Evolutionary conservation across 1,140 invertebrate species (phyloP).

Genomic region (Atopsyche davidsoni): DNA sequence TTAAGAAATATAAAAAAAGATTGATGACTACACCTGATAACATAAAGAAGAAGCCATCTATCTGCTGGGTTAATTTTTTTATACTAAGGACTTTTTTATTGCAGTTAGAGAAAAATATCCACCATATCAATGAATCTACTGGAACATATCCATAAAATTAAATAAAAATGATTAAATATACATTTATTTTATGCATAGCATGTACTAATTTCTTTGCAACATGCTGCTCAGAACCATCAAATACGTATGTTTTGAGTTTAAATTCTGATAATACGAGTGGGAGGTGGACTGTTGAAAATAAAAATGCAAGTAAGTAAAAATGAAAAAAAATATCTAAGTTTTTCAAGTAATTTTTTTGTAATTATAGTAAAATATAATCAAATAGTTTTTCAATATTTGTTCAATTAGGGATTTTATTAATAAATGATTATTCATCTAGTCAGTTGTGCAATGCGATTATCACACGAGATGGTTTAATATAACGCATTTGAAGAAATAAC

Average conservation of each 20-base stretch:
- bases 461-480: neutral
- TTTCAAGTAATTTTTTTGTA: neutral
- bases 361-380: conserved; percentile 1
- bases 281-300: conserved; percentile 38
- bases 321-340: neutral
- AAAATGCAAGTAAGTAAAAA: conserved; percentile 40
- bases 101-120: too few species aligned
- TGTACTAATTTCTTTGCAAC: neutral
- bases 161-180: too few species aligned
- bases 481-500: neutral
- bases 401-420: neutral
- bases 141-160: too few species aligned
- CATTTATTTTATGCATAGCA: too few species aligned
- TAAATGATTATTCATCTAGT: neutral
- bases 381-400: neutral
- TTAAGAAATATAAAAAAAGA: too few species aligned
- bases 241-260: conserved; percentile 23
- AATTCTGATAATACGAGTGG: conserved; percentile 30
- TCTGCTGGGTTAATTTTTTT: too few species aligned
- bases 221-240: conserved; percentile 10
- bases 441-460: neutral
- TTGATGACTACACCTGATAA: too few species aligned
- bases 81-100: too few species aligned
- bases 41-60: too few species aligned
- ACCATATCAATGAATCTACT: too few species aligned